A percentile compares a stretch with the other conserved stretches of the same genome.
These are phyloP conservation scores for Subanguina moxae DNA, from an alignment of 1,140 invertebrate species.

Conservation along the genomic window DNA sequence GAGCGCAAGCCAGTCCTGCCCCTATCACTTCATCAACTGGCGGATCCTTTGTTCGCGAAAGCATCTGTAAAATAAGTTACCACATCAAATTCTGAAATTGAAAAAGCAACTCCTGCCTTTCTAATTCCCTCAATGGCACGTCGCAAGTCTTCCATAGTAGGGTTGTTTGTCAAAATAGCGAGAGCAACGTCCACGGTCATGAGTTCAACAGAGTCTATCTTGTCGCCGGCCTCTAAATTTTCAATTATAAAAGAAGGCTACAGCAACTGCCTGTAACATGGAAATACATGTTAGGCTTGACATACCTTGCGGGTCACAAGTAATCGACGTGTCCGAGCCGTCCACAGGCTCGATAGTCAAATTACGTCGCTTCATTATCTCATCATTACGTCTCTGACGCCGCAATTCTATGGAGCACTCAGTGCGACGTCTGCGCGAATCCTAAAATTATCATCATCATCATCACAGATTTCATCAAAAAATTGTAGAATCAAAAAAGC, in stretches of 20 bases:
- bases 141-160: conserved; percentile 14
- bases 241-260: too few relatives aligned
- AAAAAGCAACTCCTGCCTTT: too few relatives aligned
- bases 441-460: conserved; percentile 63
- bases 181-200: conserved; percentile 25
- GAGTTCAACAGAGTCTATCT: too few relatives aligned
- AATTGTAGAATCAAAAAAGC: background rate
- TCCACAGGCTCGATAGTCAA: conserved; percentile 67
- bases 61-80: conserved; percentile 12
- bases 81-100: too few relatives aligned
- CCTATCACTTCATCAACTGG: conserved; percentile 50
- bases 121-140: conserved; percentile 40
- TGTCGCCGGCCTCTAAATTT: too few relatives aligned
- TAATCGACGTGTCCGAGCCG: background rate
- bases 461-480: background rate
- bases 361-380: conserved; percentile 85
- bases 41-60: conserved; percentile 43
- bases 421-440: conserved; percentile 84
- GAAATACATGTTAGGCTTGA: too few relatives aligned
- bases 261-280: too few relatives aligned
- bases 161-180: conserved; percentile 15
- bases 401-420: conserved; percentile 89
- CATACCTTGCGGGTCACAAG: background rate
- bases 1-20: conserved; percentile 31
- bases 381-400: conserved; percentile 92